Conservation (phyloP, 1,140 invertebrate species). For the Heliconius eleuchia region DNA sequence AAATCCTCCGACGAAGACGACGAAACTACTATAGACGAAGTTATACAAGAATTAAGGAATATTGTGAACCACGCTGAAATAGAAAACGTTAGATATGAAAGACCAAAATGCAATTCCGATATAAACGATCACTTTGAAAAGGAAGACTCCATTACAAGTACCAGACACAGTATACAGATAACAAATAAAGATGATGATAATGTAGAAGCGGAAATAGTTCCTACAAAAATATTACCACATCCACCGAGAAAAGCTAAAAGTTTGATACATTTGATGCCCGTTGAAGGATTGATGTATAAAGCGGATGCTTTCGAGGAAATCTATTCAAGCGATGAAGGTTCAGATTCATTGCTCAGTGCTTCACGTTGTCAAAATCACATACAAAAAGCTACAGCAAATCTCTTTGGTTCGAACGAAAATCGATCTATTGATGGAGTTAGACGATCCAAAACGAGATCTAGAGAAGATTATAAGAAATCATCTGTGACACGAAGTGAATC, state of each 20-base stretch:
- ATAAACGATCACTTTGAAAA: conserved; percentile 64
- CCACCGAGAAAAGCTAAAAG: conserved; percentile 84
- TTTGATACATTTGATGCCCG: conserved; percentile 81
- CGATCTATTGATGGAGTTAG: conserved; percentile 79
- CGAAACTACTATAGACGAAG: conserved; percentile 93
- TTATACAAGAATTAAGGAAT: conserved; percentile 91
- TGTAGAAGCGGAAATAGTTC: conserved; percentile 83
- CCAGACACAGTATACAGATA: conserved; percentile 78
- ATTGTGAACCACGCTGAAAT: conserved; percentile 92
- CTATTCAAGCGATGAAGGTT: conserved; percentile 84
- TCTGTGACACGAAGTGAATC: conserved; percentile 80
- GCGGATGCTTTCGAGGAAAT: conserved; percentile 86
- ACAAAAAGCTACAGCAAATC: conserved; percentile 59
- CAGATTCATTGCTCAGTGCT: conserved; percentile 86
- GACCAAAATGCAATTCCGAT: conserved; percentile 70
- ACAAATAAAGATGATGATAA: conserved; percentile 63
- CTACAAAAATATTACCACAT: conserved; percentile 84
- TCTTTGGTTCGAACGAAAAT: conserved; percentile 74
- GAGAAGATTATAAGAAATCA: conserved; percentile 63
- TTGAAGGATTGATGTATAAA: conserved; percentile 75
- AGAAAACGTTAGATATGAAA: conserved; percentile 81
- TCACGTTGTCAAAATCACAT: conserved; percentile 81
- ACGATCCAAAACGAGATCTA: conserved; percentile 64
- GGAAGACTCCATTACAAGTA: conserved; percentile 78
- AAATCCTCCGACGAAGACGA: conserved; percentile 85